Percentiles rank a stretch among this genome's conserved stretches.
These are phyloP conservation scores for Cordilura impudica DNA, from an alignment of 2,888 invertebrate species.

Conservation along the genomic window DNA sequence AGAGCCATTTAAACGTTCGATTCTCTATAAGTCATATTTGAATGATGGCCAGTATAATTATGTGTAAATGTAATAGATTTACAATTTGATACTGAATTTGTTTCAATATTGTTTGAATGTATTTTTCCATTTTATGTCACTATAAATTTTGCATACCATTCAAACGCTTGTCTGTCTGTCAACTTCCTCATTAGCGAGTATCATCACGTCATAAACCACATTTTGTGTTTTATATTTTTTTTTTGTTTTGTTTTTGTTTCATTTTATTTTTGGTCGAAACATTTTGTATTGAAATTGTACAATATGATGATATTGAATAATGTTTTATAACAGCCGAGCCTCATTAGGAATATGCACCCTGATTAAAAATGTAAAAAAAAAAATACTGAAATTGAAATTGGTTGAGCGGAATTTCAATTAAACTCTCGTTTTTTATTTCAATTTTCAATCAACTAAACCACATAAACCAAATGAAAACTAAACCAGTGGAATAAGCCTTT, in stretches of 20 bases:
- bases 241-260: no score
- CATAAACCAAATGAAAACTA: constrained; percentile 33
- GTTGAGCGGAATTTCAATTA: constrained; percentile 56
- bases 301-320: constrained; percentile 42
- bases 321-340: constrained; percentile 30
- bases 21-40: not conserved
- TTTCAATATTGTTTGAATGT: not conserved
- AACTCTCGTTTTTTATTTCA: constrained; percentile 10
- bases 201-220: constrained; percentile 58
- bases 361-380: constrained; percentile 36
- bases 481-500: not conserved
- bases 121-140: no score
- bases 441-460: not conserved
- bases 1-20: not conserved
- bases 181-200: constrained; percentile 59
- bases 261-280: constrained; percentile 34
- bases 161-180: constrained; percentile 15
- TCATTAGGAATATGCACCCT: constrained; percentile 22
- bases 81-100: not conserved
- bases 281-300: constrained; percentile 7
- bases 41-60: not conserved
- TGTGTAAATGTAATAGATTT: not conserved
- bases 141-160: not conserved
- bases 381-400: constrained; percentile 14
- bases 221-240: constrained; percentile 17